Percentiles rank a stretch among this genome's conserved stretches.
These are phyloP conservation scores for Phoenoteleia sp. DNA, from an alignment of 2,888 invertebrate genomes.

Conservation along the genomic window DNA sequence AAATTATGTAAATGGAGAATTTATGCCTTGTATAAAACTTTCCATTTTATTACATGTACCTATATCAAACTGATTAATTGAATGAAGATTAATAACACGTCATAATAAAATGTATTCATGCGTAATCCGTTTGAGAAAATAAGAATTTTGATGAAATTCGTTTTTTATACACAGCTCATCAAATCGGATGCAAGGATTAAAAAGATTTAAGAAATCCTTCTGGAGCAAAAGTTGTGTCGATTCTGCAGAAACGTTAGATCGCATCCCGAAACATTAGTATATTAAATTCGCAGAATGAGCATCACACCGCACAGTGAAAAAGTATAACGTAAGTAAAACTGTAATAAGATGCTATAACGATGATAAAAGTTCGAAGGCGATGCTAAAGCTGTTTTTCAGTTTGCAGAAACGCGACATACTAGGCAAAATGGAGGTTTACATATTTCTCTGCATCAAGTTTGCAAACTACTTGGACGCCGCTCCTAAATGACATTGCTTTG, in stretches of 20 bases:
- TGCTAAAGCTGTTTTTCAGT: constrained; percentile 23
- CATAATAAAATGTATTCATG: too few relatives aligned
- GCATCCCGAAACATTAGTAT: not conserved
- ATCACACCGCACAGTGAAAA: not conserved
- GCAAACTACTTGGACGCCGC: constrained; percentile 47
- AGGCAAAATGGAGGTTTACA: constrained; percentile 28
- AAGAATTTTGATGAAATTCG: too few relatives aligned
- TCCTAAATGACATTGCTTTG: constrained; percentile 58
- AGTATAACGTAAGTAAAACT: not conserved
- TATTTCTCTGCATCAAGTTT: constrained; percentile 53
- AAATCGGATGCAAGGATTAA: too few relatives aligned
- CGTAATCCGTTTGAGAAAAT: too few relatives aligned
- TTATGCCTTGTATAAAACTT: too few relatives aligned
- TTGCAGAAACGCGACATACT: constrained; percentile 16
- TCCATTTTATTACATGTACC: too few relatives aligned
- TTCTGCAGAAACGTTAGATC: not conserved
- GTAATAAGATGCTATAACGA: constrained; percentile 1
- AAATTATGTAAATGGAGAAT: too few relatives aligned
- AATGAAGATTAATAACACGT: too few relatives aligned
- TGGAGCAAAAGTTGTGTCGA: not conserved
- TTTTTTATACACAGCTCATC: too few relatives aligned
- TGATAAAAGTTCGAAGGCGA: constrained; percentile 15
- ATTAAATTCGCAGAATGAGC: not conserved
- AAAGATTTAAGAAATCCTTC: not conserved
- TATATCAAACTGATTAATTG: too few relatives aligned